Evolutionary conservation across 2,797 vertebrate species (phyloP).

Genomic region (Dicrostonyx torquatus): DNA sequence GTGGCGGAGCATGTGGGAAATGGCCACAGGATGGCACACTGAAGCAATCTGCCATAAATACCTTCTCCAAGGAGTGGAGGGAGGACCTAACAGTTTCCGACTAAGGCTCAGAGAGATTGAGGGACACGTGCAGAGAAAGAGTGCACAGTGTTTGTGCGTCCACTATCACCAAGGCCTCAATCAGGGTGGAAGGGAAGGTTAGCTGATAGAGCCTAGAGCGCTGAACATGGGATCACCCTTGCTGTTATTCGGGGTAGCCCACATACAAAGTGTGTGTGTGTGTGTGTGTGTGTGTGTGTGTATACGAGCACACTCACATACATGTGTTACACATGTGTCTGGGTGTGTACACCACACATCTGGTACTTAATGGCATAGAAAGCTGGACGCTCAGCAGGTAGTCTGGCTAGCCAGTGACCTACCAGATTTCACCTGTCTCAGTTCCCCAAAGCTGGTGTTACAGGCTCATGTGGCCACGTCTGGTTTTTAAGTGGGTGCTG

Average conservation of each 20-base stretch:
- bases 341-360: too few species aligned
- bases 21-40: background rate
- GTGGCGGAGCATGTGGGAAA: background rate
- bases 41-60: background rate
- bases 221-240: background rate
- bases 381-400: background rate
- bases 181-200: background rate
- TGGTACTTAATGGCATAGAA: too few species aligned
- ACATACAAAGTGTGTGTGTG: background rate
- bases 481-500: background rate
- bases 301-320: too few species aligned
- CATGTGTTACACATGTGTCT: too few species aligned
- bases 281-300: background rate
- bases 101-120: background rate
- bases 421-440: background rate
- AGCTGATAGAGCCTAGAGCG: background rate
- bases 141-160: background rate
- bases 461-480: too few species aligned
- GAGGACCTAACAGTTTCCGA: background rate
- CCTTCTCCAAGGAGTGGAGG: background rate
- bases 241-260: background rate
- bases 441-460: background rate
- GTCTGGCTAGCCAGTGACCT: too few species aligned
- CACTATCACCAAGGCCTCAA: accelerated
- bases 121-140: background rate